Conservation (phyloP, 2,113 vertebrate species). For the Scomber japonicus region DNA sequence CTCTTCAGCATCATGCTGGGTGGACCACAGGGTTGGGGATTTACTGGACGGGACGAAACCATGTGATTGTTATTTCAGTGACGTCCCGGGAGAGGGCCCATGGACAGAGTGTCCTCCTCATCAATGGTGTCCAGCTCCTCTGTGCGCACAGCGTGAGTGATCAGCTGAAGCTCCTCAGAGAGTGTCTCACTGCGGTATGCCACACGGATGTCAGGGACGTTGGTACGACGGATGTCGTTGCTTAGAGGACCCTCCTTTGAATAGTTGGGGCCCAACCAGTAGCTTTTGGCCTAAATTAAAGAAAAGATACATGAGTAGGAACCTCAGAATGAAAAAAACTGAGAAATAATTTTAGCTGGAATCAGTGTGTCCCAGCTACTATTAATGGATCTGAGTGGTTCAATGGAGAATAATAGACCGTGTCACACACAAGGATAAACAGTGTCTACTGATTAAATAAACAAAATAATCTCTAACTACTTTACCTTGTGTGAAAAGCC, state of each 20-base stretch:
- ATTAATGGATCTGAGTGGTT: neutral
- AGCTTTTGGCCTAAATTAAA: constrained; percentile 89
- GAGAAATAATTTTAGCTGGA: neutral
- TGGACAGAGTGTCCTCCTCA: constrained; percentile 85
- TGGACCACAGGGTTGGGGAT: neutral
- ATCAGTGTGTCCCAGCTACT: neutral
- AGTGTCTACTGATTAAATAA: neutral
- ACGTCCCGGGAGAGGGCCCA: constrained; percentile 71
- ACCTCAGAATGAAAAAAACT: neutral
- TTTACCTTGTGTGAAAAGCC: constrained; percentile 95
- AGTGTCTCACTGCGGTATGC: constrained; percentile 93
- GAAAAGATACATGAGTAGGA: neutral
- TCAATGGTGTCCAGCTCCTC: constrained; percentile 88
- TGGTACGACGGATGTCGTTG: constrained; percentile 95
- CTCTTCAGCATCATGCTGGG: constrained; percentile 41
- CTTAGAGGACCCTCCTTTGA: constrained; percentile 89
- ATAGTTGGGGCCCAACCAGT: constrained; percentile 93
- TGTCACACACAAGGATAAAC: no score
- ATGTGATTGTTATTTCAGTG: constrained; percentile 25
- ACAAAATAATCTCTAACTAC: neutral
- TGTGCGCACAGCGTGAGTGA: constrained; percentile 91
- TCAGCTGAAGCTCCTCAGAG: constrained; percentile 93
- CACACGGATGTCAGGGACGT: constrained; percentile 94
- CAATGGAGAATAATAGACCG: neutral
- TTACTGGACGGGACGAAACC: neutral